phyloP scores from a whole-genome alignment of 2,888 invertebrate genomes.

The Gari tellinella region DNA sequence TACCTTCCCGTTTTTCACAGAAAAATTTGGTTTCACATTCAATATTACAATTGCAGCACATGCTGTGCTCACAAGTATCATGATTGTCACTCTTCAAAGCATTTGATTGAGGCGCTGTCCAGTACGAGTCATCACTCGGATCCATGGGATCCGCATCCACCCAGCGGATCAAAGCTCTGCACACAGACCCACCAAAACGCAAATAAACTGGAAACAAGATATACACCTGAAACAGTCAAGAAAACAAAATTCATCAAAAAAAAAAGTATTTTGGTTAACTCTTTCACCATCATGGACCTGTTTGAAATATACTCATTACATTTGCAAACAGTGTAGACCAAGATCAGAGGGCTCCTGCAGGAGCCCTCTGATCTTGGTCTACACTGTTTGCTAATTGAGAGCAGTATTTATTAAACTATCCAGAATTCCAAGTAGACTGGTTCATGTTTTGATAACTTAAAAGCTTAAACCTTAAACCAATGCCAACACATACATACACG shows the following conservation, averaged over 20 bases:
- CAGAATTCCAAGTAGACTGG: too few relatives aligned
- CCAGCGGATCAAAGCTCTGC: constrained; percentile 72
- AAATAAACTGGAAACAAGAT: constrained; percentile 72
- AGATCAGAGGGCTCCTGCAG: too few relatives aligned
- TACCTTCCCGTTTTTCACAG: constrained; percentile 65
- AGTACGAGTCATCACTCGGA: constrained; percentile 69
- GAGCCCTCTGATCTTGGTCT: too few relatives aligned
- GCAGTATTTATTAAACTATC: too few relatives aligned
- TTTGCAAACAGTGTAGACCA: too few relatives aligned
- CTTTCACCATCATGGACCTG: too few relatives aligned
- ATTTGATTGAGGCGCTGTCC: constrained; percentile 56
- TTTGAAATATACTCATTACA: too few relatives aligned
- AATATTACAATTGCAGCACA: constrained; percentile 63
- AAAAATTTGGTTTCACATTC: constrained; percentile 63
- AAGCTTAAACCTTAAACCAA: too few relatives aligned
- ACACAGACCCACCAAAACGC: constrained; percentile 74
- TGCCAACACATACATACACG: too few relatives aligned
- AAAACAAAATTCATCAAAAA: neutral
- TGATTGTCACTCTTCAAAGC: constrained; percentile 13
- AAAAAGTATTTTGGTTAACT: too few relatives aligned
- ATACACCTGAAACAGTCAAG: constrained; percentile 70
- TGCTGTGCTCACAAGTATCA: constrained; percentile 41
- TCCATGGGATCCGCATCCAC: constrained; percentile 65
- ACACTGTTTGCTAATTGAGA: too few relatives aligned
- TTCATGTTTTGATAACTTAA: too few relatives aligned